Conservation (phyloP, 37 sponge, comb jelly and placozoan species). For the Cladorhizidae sp. region DNA sequence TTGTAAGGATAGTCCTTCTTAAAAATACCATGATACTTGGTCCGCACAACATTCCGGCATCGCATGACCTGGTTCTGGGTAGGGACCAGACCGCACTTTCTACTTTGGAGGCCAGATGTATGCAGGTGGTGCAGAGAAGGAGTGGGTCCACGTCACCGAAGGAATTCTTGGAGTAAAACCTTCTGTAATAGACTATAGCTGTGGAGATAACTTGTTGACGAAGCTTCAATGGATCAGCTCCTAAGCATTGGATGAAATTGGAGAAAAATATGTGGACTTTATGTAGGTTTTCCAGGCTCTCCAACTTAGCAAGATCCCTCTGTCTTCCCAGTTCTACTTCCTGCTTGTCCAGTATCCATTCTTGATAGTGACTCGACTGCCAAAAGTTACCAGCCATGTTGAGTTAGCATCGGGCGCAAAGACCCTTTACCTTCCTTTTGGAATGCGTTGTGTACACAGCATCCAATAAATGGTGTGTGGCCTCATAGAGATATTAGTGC, state of each 20-base stretch:
- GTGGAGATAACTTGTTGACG: constrained; percentile 96
- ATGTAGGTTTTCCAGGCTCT: constrained; percentile 78
- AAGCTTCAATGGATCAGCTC: constrained; percentile 61
- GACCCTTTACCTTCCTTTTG: no score
- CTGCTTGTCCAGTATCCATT: constrained; percentile 93
- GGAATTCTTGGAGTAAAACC: constrained; percentile 91
- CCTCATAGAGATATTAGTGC: no score
- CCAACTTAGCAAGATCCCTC: constrained; percentile 53
- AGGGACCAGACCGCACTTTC: constrained; percentile 76
- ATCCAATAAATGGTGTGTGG: no score
- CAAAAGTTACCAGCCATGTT: constrained; percentile 98
- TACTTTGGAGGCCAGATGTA: constrained; percentile 92
- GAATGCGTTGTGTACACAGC: no score
- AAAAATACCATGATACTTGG: constrained; percentile 59
- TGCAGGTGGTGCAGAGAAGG: constrained; percentile 87
- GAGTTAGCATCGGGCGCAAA: no score
- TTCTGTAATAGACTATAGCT: constrained; percentile 92
- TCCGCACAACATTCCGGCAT: constrained; percentile 43
- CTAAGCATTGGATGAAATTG: constrained; percentile 85
- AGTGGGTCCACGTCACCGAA: constrained; percentile 90
- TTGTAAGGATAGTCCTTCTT: constrained; percentile 71
- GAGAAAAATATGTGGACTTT: constrained; percentile 96
- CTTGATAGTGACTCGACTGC: constrained; percentile 95
- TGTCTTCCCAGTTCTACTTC: constrained; percentile 85
- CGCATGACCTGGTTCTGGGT: constrained; percentile 33